phyloP scores from a whole-genome alignment of 2,888 invertebrate species.

The Eubasilissa splendida region DNA sequence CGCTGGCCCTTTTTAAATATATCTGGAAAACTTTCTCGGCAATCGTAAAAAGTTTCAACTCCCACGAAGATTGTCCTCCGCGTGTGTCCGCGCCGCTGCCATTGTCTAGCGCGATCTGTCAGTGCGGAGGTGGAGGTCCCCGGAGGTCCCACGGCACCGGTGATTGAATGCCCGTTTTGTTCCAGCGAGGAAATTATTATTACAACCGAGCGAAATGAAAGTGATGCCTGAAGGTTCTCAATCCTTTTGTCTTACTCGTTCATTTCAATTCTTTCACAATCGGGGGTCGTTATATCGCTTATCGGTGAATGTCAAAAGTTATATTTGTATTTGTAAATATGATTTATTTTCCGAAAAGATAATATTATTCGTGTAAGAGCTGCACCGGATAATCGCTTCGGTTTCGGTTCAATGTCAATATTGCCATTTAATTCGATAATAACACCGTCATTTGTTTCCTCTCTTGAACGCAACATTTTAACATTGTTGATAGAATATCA shows the following conservation, averaged over 20 bases:
- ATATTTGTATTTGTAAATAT: too few species aligned
- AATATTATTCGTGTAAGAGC: too few species aligned
- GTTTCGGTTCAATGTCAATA: too few species aligned
- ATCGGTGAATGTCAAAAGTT: too few species aligned
- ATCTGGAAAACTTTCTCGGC: slow-evolving; percentile 29
- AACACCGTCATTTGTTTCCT: too few species aligned
- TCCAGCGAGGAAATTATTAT: neutral
- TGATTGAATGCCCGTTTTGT: slow-evolving; percentile 9
- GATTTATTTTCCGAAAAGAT: too few species aligned
- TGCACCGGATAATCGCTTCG: too few species aligned
- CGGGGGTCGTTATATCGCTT: too few species aligned
- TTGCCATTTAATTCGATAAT: too few species aligned
- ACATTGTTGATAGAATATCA: too few species aligned
- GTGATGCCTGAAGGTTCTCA: neutral
- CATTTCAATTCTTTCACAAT: neutral
- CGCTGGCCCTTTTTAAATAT: slow-evolving; percentile 39
- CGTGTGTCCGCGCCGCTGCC: slow-evolving; percentile 41
- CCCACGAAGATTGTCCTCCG: slow-evolving; percentile 31
- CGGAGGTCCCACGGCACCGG: slow-evolving; percentile 9
- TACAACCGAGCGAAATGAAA: neutral
- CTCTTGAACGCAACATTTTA: too few species aligned
- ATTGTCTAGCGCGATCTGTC: slow-evolving; percentile 3
- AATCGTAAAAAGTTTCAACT: slow-evolving; percentile 14
- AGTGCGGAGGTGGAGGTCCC: neutral
- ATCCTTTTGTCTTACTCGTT: neutral